Percentiles rank a stretch among this genome's conserved stretches.
Evolutionary conservation across 2,113 vertebrate species (phyloP).

Genomic region (human (Homo sapiens)): DNA sequence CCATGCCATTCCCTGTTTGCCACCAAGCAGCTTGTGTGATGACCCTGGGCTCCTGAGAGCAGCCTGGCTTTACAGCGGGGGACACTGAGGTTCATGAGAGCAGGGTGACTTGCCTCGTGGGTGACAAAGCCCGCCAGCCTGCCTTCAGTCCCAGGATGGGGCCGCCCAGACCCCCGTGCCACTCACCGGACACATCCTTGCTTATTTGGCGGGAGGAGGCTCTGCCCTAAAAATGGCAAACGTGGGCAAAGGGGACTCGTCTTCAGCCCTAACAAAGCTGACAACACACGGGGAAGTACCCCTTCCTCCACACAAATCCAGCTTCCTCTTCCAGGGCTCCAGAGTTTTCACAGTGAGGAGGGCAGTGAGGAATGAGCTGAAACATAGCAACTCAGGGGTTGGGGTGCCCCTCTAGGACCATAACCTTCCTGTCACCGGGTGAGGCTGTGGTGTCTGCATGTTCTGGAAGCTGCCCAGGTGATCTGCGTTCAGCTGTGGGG

Average conservation of each 20-base stretch:
- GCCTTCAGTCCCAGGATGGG: neutral
- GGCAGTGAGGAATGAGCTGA: neutral
- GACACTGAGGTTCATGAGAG: neutral
- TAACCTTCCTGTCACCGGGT: neutral
- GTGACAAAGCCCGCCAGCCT: neutral
- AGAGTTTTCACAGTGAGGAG: neutral
- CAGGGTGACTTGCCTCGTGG: neutral
- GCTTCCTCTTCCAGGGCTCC: neutral
- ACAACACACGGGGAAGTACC: too few relatives aligned
- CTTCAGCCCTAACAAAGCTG: too few relatives aligned
- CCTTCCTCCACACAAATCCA: neutral
- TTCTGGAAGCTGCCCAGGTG: neutral
- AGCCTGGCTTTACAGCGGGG: neutral
- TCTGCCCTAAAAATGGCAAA: neutral
- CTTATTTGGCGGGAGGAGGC: neutral
- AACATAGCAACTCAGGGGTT: neutral
- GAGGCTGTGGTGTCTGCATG: neutral
- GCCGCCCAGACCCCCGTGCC: neutral
- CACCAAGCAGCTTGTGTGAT: neutral
- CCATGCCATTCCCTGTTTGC: fast-evolving
- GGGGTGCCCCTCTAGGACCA: neutral
- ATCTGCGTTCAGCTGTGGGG: neutral
- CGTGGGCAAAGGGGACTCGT: fast-evolving
- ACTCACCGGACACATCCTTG: neutral
- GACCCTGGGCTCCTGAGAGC: neutral